A percentile compares a stretch with the other conserved stretches of the same genome.
phyloP scores from a whole-genome alignment of 2,113 vertebrate species.

The Boleophthalmus pectinirostris region DNA sequence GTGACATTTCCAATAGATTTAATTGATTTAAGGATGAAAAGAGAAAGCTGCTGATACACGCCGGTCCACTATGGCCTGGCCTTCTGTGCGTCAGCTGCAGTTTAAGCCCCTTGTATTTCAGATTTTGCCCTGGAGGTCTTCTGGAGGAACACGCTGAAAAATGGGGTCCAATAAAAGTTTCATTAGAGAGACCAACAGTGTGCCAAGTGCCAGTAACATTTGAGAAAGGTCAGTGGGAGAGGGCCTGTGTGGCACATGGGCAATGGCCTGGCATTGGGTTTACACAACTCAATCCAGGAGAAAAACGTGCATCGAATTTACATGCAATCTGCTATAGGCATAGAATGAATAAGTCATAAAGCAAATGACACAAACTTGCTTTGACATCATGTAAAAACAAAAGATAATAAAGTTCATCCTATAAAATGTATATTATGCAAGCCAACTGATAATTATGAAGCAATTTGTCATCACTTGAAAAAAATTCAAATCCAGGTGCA shows the following conservation, averaged over 20 bases:
- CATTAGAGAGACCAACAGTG: conserved; percentile 68
- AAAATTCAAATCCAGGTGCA: no score
- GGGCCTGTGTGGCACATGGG: conserved; percentile 30
- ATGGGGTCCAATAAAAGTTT: conserved; percentile 74
- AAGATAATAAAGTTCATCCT: not conserved
- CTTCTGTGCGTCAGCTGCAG: conserved; percentile 55
- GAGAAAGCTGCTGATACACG: conserved; percentile 7
- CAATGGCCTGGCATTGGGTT: conserved; percentile 31
- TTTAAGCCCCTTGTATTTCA: conserved; percentile 66
- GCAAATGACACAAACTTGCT: not conserved
- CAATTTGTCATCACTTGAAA: no score
- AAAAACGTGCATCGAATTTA: not conserved
- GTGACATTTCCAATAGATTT: conserved; percentile 20
- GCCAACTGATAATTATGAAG: not conserved
- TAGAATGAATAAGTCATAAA: not conserved
- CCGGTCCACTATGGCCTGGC: conserved; percentile 34
- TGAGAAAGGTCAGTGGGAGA: conserved; percentile 67
- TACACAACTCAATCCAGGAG: conserved; percentile 37
- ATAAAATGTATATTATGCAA: not conserved
- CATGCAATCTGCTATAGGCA: not conserved
- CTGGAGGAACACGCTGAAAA: conserved; percentile 67
- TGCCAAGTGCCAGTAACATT: conserved; percentile 74
- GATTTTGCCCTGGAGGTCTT: conserved; percentile 60
- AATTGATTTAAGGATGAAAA: conserved; percentile 27
- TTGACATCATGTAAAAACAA: not conserved